Percentiles rank a stretch among this genome's conserved stretches.
Evolutionary conservation across 1,140 invertebrate species (phyloP).

Genomic region (Drosophila tropicalis): DNA sequence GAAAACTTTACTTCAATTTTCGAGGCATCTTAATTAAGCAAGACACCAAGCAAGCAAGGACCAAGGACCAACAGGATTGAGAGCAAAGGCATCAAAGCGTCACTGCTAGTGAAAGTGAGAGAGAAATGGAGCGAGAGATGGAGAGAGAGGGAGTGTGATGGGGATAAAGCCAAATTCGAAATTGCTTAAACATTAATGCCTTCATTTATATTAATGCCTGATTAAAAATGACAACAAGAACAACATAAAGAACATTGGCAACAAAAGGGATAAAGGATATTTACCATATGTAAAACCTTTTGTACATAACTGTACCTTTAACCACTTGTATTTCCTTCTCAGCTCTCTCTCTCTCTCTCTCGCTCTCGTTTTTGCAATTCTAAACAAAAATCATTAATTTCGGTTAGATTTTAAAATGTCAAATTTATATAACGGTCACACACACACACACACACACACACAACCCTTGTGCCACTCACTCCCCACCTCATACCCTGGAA

Average conservation of each 20-base stretch:
- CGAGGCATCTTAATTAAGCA: slow-evolving; percentile 71
- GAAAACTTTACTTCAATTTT: slow-evolving; percentile 78
- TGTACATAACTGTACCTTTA: slow-evolving; percentile 60
- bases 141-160: not conserved
- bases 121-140: not conserved
- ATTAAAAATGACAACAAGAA: slow-evolving; percentile 34
- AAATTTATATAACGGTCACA: slow-evolving; percentile 58
- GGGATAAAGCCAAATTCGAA: not conserved
- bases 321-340: not conserved
- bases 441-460: slow-evolving; percentile 21
- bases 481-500: not conserved
- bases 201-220: slow-evolving; percentile 45
- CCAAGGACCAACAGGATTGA: too few relatives aligned
- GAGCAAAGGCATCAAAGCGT: too few relatives aligned
- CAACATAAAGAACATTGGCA: slow-evolving; percentile 3
- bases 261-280: slow-evolving; percentile 13
- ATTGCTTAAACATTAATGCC: slow-evolving; percentile 43
- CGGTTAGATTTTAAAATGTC: slow-evolving; percentile 76
- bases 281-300: slow-evolving; percentile 38
- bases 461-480: slow-evolving; percentile 41
- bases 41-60: slow-evolving; percentile 34
- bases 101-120: slow-evolving; percentile 1
- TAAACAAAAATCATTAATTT: slow-evolving; percentile 72
- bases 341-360: too few relatives aligned
- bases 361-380: slow-evolving; percentile 17